Evolutionary conservation across 2,797 vertebrate species (phyloP).

Genomic region (Percopsis omiscomaycus): DNA sequence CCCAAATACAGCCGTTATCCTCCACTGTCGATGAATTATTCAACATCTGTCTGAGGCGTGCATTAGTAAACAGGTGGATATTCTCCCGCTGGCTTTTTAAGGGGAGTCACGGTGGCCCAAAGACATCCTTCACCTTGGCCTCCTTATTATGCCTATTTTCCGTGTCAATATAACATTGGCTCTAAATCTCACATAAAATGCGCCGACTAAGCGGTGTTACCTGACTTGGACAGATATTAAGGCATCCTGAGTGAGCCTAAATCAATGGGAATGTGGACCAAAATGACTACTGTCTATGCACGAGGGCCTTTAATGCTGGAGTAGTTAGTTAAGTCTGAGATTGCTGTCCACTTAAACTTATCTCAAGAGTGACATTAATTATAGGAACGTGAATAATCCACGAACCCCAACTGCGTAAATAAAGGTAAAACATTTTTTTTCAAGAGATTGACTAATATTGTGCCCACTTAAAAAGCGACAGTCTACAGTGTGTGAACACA

Average conservation of each 20-base stretch:
- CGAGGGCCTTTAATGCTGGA: slow-evolving; percentile 29
- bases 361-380: slow-evolving; percentile 27
- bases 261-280: slow-evolving; percentile 30
- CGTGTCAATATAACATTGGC: background rate
- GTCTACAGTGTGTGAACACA: too few species aligned
- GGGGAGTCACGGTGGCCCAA: slow-evolving; percentile 38
- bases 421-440: slow-evolving; percentile 18
- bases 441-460: slow-evolving; percentile 24
- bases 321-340: slow-evolving; percentile 28
- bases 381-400: slow-evolving; percentile 11
- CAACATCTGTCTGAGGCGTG: slow-evolving; percentile 74
- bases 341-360: slow-evolving; percentile 12
- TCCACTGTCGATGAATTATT: slow-evolving; percentile 74
- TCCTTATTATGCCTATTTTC: background rate
- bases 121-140: slow-evolving; percentile 47
- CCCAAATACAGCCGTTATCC: slow-evolving; percentile 76
- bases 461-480: background rate
- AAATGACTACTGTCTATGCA: slow-evolving; percentile 22
- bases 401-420: slow-evolving; percentile 3
- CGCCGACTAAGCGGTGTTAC: slow-evolving; percentile 33
- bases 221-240: slow-evolving; percentile 8
- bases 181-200: slow-evolving; percentile 44
- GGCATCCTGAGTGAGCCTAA: slow-evolving; percentile 42
- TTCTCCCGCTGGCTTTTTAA: slow-evolving; percentile 57
- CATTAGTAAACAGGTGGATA: slow-evolving; percentile 72